Conservation (phyloP, 2,797 vertebrate genomes). For the Odontamblyopus lacepedii region DNA sequence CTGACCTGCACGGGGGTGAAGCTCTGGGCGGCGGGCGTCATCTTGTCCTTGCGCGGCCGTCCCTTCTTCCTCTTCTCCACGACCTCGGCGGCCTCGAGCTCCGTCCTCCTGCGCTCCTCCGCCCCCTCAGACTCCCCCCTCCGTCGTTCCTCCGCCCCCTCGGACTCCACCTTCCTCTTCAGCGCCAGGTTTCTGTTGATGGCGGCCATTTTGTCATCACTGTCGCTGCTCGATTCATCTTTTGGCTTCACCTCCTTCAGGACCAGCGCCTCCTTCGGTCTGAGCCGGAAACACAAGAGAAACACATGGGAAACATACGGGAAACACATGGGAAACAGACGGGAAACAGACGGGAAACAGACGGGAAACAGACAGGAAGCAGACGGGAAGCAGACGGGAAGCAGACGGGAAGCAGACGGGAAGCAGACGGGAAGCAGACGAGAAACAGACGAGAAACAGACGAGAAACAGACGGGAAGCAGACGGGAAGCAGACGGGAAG, state of each 20-base stretch:
- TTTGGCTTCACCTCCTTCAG: conserved; percentile 83
- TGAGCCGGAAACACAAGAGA: conserved; percentile 34
- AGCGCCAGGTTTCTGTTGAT: conserved; percentile 84
- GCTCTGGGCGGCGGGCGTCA: conserved; percentile 78
- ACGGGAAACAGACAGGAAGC: too few species aligned
- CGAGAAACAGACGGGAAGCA: too few species aligned
- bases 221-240: conserved; percentile 97
- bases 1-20: conserved; percentile 57
- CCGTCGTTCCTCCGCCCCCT: neutral
- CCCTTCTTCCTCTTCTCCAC: conserved; percentile 97
- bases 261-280: conserved; percentile 85
- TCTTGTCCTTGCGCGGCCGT: conserved; percentile 92
- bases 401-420: too few species aligned
- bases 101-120: neutral
- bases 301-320: too few species aligned
- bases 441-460: too few species aligned
- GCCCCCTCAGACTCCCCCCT: neutral
- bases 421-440: too few species aligned
- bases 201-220: conserved; percentile 88
- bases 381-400: too few species aligned
- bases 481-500: too few species aligned
- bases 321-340: too few species aligned
- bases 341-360: too few species aligned
- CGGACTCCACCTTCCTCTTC: conserved; percentile 80
- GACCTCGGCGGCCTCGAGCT: neutral